Conservation (phyloP, 2,888 invertebrate genomes). For the Marronus borbonicus region DNA sequence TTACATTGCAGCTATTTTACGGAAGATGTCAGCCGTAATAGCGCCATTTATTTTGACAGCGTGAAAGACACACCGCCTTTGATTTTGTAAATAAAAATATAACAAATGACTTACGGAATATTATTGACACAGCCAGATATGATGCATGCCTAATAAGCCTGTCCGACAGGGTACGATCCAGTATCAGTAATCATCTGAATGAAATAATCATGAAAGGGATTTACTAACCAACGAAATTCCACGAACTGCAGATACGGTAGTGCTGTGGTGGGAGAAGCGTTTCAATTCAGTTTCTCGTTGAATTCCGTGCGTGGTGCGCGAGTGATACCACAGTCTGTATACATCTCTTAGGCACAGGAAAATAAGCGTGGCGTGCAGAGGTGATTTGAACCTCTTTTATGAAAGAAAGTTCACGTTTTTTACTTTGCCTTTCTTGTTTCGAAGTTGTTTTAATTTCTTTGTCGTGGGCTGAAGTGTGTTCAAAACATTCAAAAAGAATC, state of each 20-base stretch:
- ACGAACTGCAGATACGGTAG: conserved; percentile 42
- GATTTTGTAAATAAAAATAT: too few relatives aligned
- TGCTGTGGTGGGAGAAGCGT: conserved; percentile 46
- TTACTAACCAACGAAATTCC: conserved; percentile 31
- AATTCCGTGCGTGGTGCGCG: conserved; percentile 46
- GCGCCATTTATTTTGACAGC: too few relatives aligned
- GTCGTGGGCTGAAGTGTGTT: conserved; percentile 29
- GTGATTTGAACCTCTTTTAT: conserved; percentile 36
- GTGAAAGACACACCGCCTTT: too few relatives aligned
- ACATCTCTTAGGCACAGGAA: conserved; percentile 42
- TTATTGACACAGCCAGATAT: too few relatives aligned
- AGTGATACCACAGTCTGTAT: conserved; percentile 34
- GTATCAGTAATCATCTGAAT: background rate
- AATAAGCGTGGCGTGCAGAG: conserved; percentile 49
- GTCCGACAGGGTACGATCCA: too few relatives aligned
- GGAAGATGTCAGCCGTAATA: background rate
- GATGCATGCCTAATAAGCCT: too few relatives aligned
- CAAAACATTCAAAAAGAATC: conserved; percentile 40
- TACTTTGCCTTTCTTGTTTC: conserved; percentile 6
- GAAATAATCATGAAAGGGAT: background rate
- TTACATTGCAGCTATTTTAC: background rate
- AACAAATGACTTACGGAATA: too few relatives aligned
- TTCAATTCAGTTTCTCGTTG: conserved; percentile 48
- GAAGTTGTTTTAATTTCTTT: conserved; percentile 14
- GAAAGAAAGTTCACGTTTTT: conserved; percentile 18